Conservation (phyloP, 2,797 vertebrate genomes). For the Pogonophryne albipinna region DNA sequence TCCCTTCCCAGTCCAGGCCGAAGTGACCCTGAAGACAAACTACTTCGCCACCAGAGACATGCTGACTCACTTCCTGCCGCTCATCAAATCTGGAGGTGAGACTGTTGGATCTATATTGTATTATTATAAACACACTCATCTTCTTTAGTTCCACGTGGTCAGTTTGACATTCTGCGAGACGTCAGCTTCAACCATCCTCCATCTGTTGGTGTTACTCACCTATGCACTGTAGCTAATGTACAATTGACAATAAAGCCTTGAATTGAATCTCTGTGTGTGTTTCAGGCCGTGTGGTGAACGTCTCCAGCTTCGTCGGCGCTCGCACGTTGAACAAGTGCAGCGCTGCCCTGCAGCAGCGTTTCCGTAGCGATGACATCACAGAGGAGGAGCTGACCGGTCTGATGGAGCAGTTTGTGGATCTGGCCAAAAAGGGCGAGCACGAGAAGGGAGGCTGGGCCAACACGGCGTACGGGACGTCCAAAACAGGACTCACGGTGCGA, state of each 20-base stretch:
- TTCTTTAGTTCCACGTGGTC: too few species aligned
- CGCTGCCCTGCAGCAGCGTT: constrained; percentile 87
- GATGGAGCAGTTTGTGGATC: constrained; percentile 90
- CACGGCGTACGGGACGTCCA: constrained; percentile 91
- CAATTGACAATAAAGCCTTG: too few species aligned
- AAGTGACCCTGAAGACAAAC: constrained; percentile 92
- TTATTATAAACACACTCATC: too few species aligned
- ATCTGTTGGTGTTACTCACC: too few species aligned
- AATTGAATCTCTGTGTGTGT: background rate
- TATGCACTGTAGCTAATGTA: too few species aligned
- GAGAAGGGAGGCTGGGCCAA: constrained; percentile 89
- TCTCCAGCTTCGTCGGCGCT: constrained; percentile 86
- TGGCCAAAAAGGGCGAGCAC: constrained; percentile 84
- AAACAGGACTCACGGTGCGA: constrained; percentile 90
- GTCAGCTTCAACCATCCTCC: background rate
- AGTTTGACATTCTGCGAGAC: background rate
- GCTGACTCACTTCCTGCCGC: constrained; percentile 88
- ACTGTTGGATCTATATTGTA: background rate
- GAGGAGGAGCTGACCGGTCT: constrained; percentile 90
- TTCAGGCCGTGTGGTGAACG: constrained; percentile 92
- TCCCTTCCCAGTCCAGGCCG: constrained; percentile 88
- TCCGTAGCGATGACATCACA: constrained; percentile 88
- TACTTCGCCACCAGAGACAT: constrained; percentile 88
- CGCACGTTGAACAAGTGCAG: constrained; percentile 85
- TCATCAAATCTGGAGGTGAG: constrained; percentile 90